A percentile compares a stretch with the other conserved stretches of the same genome.
These are phyloP conservation scores for Brachyalestes nurse DNA, from an alignment of 2,797 vertebrate genomes.

Conservation along the genomic window DNA sequence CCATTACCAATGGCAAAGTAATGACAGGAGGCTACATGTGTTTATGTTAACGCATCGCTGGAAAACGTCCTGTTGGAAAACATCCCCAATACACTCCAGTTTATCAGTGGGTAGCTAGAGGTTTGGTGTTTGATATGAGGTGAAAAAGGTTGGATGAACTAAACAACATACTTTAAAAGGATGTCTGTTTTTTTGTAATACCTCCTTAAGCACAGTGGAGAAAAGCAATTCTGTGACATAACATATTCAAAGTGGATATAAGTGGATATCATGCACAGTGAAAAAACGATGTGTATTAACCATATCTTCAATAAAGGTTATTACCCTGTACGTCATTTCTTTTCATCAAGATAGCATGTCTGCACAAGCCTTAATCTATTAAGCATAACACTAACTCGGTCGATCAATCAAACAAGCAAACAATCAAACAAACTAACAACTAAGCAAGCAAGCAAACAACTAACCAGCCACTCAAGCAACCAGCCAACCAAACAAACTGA, in stretches of 20 bases:
- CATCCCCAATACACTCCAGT: conserved; percentile 34
- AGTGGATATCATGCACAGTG: conserved; percentile 9
- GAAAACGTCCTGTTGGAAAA: conserved; percentile 9
- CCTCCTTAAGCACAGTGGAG: neutral
- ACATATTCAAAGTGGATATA: conserved; percentile 5
- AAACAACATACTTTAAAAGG: conserved; percentile 25
- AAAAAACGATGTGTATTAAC: conserved; percentile 4
- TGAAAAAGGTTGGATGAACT: conserved; percentile 32
- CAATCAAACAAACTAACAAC: no score
- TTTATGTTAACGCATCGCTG: conserved; percentile 12
- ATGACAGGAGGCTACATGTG: neutral
- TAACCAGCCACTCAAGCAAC: no score
- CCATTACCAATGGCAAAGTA: neutral
- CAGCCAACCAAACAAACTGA: no score
- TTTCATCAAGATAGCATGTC: neutral
- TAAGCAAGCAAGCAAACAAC: no score
- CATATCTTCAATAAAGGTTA: conserved; percentile 47
- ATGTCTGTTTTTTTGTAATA: neutral
- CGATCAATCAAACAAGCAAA: neutral
- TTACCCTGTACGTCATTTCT: neutral
- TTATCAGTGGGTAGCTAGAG: conserved; percentile 45
- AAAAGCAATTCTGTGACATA: conserved; percentile 13
- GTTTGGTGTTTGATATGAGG: conserved; percentile 58
- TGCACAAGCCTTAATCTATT: neutral
- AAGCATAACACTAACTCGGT: neutral